Percentiles rank a stretch among this genome's conserved stretches.
phyloP scores from a whole-genome alignment of 2,797 vertebrate genomes.

The Poecilia wingei region DNA sequence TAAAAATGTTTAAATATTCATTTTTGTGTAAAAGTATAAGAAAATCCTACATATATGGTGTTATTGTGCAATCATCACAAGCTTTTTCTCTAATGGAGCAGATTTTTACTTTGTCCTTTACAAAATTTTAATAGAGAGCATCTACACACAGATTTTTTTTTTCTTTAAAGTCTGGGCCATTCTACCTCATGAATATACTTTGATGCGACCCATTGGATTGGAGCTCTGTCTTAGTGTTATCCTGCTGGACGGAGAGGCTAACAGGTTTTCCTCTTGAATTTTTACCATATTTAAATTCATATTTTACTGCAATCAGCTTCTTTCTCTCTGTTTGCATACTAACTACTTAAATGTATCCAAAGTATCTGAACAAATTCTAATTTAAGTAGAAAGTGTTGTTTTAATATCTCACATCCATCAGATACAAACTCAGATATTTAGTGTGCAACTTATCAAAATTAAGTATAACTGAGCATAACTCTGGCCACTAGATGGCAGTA shows the following conservation, averaged over 20 bases:
- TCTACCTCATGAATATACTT: neutral
- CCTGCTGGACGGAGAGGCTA: neutral
- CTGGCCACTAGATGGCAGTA: neutral
- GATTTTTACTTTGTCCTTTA: neutral
- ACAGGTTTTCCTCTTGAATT: neutral
- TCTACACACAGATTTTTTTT: neutral
- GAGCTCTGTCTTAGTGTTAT: neutral
- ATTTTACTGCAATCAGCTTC: neutral
- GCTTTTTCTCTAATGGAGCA: neutral
- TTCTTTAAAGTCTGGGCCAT: neutral
- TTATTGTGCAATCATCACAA: neutral
- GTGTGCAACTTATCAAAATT: neutral
- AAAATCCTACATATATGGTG: neutral
- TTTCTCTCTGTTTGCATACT: neutral
- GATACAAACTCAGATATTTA: neutral
- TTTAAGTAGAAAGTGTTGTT: neutral
- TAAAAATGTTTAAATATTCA: neutral
- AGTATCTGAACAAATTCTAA: neutral
- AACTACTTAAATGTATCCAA: neutral
- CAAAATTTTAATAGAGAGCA: neutral
- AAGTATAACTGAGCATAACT: neutral
- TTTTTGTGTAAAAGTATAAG: neutral
- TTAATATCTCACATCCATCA: neutral
- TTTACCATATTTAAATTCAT: neutral
- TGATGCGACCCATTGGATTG: neutral